Conservation (phyloP, 2,113 vertebrate species). For the Callospermophilus lateralis region DNA sequence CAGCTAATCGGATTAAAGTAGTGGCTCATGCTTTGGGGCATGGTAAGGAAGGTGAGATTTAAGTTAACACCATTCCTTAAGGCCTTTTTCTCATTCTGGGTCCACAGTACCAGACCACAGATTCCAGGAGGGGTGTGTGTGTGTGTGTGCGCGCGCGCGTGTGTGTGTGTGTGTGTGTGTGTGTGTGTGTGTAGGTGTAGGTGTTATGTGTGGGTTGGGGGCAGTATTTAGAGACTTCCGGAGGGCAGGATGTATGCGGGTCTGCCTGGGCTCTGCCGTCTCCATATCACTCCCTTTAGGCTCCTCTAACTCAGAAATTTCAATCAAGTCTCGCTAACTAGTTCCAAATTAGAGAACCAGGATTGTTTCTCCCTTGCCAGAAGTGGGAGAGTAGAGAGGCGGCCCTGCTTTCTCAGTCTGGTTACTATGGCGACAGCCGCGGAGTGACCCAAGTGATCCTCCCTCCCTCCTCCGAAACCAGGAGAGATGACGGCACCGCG, state of each 20-base stretch:
- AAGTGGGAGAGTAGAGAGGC: neutral
- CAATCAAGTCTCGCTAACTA: slow-evolving; percentile 46
- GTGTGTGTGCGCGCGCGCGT: no score
- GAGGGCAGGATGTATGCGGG: neutral
- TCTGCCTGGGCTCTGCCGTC: neutral
- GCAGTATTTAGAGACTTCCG: neutral
- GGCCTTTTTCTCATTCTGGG: neutral
- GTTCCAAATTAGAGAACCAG: slow-evolving; percentile 65
- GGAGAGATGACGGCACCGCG: slow-evolving; percentile 82
- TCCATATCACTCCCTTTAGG: neutral
- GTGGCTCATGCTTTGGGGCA: slow-evolving; percentile 20
- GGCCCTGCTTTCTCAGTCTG: slow-evolving; percentile 70
- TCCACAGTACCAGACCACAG: slow-evolving; percentile 2
- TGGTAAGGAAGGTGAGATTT: slow-evolving; percentile 59
- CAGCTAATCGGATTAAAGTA: slow-evolving; percentile 71
- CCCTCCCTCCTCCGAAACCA: slow-evolving; percentile 80
- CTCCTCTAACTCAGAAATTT: slow-evolving; percentile 28
- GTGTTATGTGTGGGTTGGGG: neutral
- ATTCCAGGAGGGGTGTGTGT: neutral
- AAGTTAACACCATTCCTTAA: neutral
- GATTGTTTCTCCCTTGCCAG: slow-evolving; percentile 55
- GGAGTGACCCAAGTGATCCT: slow-evolving; percentile 74
- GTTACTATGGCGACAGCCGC: slow-evolving; percentile 82
- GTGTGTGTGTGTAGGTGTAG: neutral
- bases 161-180: neutral